These are phyloP conservation scores for Myotis daubentonii DNA, from an alignment of 2,797 vertebrate genomes.

Conservation along the genomic window DNA sequence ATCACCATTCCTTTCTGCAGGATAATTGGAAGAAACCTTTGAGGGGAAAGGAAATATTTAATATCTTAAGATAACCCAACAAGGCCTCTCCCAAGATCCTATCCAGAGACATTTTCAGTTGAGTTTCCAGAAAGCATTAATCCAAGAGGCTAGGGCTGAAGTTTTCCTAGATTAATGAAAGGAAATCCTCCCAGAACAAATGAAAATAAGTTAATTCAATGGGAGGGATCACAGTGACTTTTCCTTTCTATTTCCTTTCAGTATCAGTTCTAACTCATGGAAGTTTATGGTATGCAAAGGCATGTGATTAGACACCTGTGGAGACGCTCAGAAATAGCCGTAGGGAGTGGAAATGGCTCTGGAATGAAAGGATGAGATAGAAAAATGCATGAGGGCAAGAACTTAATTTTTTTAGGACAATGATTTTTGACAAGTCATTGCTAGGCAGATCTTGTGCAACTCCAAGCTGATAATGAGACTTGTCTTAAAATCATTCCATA, in stretches of 20 bases:
- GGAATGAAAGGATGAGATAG: neutral
- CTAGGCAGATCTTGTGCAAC: neutral
- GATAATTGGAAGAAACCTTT: neutral
- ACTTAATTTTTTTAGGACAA: neutral
- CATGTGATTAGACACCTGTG: neutral
- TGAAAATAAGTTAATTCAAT: neutral
- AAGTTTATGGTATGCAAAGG: neutral
- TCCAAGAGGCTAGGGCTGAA: neutral
- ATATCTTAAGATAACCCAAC: neutral
- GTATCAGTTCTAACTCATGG: neutral
- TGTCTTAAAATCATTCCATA: neutral
- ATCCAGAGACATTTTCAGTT: neutral
- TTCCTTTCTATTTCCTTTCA: constrained; percentile 1
- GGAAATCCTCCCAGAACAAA: neutral
- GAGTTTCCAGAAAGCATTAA: neutral
- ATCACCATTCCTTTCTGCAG: neutral
- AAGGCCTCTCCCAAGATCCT: neutral
- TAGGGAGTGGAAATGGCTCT: neutral
- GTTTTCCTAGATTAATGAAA: neutral
- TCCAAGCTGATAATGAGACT: neutral
- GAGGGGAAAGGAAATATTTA: neutral
- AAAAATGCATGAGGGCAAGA: neutral
- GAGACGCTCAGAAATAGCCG: neutral
- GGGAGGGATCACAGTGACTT: neutral
- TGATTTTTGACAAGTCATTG: neutral